Evolutionary conservation across 2,888 invertebrate genomes (phyloP), one percentile per base, ranked within the genome.

Genomic region (Macaria liturata): DNA sequence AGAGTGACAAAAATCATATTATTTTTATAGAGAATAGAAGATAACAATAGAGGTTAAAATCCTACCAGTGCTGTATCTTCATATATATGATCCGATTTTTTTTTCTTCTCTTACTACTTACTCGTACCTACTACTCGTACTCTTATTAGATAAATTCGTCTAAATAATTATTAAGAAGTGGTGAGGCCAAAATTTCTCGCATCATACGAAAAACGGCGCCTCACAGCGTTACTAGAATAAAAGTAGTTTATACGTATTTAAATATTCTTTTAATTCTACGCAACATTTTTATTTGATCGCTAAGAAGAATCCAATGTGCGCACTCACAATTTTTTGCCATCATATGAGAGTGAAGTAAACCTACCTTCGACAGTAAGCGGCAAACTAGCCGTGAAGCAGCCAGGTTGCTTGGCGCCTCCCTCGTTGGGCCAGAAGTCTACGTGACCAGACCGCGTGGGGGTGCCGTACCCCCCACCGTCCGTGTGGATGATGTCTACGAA

Each of bases 401-500:
- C 93, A 0, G 93, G 92, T 62, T 93, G 93, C 52, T 82, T 72
- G 4, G 91, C 84, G 0, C 57, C 65, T 0, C 93, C 93, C 0
- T 76, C 82, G 40, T 93, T 93, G 0, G 92, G 92, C 80, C 84
- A 92, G 75, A 89, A 93, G 76, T 93, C 91, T 0, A 74, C 92
- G 34, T 81, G 83, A 0, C 85, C 93, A 0, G 78, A 69, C 3
- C 48, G 48, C 0, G 58, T 39, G 0, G 80, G 75, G 0, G 81
- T 69, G 0, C 93, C 93, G 57, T 77, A 90, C 30, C 80, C 67
- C 0, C 89, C 90, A 0, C 74, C 78, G 64, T 93, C 92, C 0
- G 93, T 92, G 68, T 93, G 93, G 46, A 93, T 80, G 1, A 83
- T 73, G 66, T 92, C 93, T 32, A 93, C 93, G 62, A 92, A 93